Percentiles rank a stretch among this genome's conserved stretches.
Conservation (phyloP, 2,113 vertebrate species). For the Brienomyrus longianalis region DNA sequence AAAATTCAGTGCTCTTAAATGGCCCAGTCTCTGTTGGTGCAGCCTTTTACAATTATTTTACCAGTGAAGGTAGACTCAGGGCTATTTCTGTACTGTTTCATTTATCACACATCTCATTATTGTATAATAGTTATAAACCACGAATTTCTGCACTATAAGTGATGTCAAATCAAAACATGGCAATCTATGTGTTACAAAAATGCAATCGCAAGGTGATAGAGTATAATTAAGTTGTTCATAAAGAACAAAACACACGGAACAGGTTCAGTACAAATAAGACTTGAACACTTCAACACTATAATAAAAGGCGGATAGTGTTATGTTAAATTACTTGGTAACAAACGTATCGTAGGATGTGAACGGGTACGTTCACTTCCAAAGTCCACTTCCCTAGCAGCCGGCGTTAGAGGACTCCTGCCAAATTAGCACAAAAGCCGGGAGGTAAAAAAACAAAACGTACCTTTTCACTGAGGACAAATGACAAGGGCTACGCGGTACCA, state of each 20-base stretch:
- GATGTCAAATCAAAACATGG: neutral
- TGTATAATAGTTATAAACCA: neutral
- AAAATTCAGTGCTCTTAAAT: neutral
- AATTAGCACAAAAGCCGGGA: neutral
- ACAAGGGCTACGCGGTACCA: neutral
- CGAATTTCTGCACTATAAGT: neutral
- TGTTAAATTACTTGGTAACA: neutral
- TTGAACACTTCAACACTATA: neutral
- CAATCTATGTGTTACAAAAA: neutral
- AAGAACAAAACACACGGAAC: neutral
- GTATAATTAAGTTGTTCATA: neutral
- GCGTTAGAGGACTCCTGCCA: neutral
- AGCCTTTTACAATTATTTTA: neutral
- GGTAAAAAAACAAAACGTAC: neutral
- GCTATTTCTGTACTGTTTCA: neutral
- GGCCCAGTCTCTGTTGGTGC: neutral
- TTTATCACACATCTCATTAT: neutral
- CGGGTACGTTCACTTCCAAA: neutral
- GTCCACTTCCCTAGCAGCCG: neutral
- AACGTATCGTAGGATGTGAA: neutral
- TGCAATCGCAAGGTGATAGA: neutral
- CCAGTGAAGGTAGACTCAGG: neutral
- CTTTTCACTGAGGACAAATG: neutral
- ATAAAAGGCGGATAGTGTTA: neutral
- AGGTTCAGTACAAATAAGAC: neutral